Evolutionary conservation across 2,113 vertebrate species (phyloP), one percentile per base, ranked within the genome.

Genomic region (Fulmarus glacialis): DNA sequence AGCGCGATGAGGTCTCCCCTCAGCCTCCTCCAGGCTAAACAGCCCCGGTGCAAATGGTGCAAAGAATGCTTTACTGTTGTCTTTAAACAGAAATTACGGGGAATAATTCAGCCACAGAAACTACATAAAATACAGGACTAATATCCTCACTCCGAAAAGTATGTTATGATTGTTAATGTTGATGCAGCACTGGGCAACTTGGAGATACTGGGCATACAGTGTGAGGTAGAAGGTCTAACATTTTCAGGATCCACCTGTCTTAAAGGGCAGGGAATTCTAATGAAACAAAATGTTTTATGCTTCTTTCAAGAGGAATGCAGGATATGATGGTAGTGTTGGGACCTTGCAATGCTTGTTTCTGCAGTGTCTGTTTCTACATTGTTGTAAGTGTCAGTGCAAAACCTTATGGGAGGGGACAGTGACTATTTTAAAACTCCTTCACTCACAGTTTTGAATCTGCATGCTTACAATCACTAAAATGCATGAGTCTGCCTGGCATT

Each of bases 71-170:
- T 56, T 72, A 5, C 52, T 82, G 40, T 53, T 82, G 30, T 70
- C 36, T 78, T 87, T 36, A 60, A 38, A 30, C 3, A 19, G 53
- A 36, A 48, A 55, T 58, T 55, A 62, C 0, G 3, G 68, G 22
- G 23, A 40, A n/a, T 90, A 42, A n/a, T 78, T 75, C 32, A 67
- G 34, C 27, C 26, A 29, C 60, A 59, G 66, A 86, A 92, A 68
- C 0, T 0, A 78, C 8, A 8, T 47, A 70, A 70, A 91, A 34
- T 36, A 32, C 22, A 47, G 24, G 67, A 70, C 50, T 68, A 13
- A 17, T 0, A 0, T 81, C 40, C 55, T 93, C 23, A 6, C 22
- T 72, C 4, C 2, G 5, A 20, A 36, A 30, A 29, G 11, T 72
- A n/a, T 14, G 8, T 84, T 59, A 13, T 24, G 29, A 34, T 60